phyloP scores from a whole-genome alignment of 2,888 invertebrate genomes.

The Campaea margaritaria region DNA sequence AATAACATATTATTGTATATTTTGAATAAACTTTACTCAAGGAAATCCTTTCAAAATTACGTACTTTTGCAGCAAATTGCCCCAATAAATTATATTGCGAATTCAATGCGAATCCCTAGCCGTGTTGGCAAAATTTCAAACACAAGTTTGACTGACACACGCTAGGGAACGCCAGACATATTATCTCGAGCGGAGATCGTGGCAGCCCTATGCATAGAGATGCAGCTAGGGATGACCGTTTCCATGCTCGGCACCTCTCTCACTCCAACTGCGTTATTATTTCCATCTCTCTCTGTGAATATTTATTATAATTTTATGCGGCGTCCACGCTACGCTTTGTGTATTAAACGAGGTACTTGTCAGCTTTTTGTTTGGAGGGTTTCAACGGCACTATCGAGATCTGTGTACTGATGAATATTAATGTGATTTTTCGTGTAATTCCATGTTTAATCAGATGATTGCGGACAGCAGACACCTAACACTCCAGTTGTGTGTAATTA shows the following conservation, averaged over 20 bases:
- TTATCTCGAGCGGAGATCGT: constrained; percentile 26
- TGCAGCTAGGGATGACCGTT: constrained; percentile 59
- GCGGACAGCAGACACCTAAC: constrained; percentile 56
- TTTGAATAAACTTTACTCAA: too few relatives aligned
- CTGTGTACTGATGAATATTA: constrained; percentile 68
- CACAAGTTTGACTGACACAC: constrained; percentile 38
- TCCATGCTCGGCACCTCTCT: constrained; percentile 42
- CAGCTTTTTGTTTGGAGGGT: constrained; percentile 71
- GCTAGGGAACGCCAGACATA: constrained; percentile 41
- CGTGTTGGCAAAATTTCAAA: constrained; percentile 5
- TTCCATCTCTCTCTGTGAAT: constrained; percentile 60
- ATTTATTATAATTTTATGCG: constrained; percentile 85
- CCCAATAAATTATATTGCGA: too few relatives aligned
- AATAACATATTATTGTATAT: too few relatives aligned
- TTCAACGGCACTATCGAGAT: constrained; percentile 44
- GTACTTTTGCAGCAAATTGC: too few relatives aligned
- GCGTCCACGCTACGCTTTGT: constrained; percentile 75
- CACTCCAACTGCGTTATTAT: constrained; percentile 18
- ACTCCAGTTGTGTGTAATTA: constrained; percentile 76
- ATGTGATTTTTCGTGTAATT: constrained; percentile 66
- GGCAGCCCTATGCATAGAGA: constrained; percentile 51
- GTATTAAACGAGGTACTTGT: constrained; percentile 77
- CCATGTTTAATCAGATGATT: constrained; percentile 69
- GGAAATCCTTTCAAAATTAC: too few relatives aligned
- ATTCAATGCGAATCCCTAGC: background rate